These are phyloP conservation scores for Capitulum mitella DNA, from an alignment of 2,888 invertebrate species.

Conservation along the genomic window DNA sequence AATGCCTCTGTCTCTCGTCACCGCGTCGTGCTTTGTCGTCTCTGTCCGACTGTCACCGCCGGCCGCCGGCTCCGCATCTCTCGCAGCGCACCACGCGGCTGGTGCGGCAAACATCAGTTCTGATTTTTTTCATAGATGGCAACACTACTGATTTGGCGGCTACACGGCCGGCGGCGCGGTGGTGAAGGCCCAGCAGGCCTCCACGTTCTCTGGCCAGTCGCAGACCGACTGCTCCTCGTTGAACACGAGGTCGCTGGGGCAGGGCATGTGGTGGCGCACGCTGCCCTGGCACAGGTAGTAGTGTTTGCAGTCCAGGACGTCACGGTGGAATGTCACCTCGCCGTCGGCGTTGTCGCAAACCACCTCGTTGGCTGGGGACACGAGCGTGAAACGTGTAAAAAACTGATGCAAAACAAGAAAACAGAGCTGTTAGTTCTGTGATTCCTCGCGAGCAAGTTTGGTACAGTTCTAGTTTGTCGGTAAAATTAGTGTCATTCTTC, in stretches of 20 bases:
- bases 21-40: too few species aligned
- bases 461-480: too few species aligned
- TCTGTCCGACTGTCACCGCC: too few species aligned
- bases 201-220: conserved; percentile 93
- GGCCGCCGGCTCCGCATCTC: background rate
- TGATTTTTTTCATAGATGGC: background rate
- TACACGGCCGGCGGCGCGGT: background rate
- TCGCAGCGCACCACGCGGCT: background rate
- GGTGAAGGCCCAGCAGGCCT: conserved; percentile 55
- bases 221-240: conserved; percentile 88
- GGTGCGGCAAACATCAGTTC: background rate
- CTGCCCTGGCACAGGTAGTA: conserved; percentile 96
- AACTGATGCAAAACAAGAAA: too few species aligned
- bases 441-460: too few species aligned
- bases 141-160: background rate
- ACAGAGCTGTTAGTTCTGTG: too few species aligned
- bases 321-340: conserved; percentile 87
- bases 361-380: conserved; percentile 81
- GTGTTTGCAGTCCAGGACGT: conserved; percentile 83
- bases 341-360: conserved; percentile 87
- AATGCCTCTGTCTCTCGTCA: background rate
- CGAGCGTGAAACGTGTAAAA: too few species aligned
- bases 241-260: conserved; percentile 84
- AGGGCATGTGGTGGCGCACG: conserved; percentile 91
- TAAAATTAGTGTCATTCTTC: too few species aligned